Base-by-base conservation (phyloP, 2,113 vertebrate species). In the Micronycteris hirsuta region DNA sequence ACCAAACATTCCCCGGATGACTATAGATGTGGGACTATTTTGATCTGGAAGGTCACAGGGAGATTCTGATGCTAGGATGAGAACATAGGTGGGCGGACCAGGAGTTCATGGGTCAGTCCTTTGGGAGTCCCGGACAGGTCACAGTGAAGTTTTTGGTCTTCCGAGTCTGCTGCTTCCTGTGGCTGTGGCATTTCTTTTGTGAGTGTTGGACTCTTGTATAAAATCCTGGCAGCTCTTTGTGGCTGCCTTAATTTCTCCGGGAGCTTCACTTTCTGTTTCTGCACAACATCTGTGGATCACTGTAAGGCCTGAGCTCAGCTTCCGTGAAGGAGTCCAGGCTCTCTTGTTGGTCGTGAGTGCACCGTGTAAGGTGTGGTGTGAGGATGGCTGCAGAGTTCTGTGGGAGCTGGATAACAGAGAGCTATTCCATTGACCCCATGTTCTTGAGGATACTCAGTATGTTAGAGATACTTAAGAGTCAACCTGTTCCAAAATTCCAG, bases 351-450 rank as follows among this genome's bases (percentile, higher is more conserved):
- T 61, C 2, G 11, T 67, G 20, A 33, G 24, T 0, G 11, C 5
- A 12, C 43, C 24, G 1, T 10, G 13, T 11, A 13, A 3, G 20
- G 17, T 1, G 10, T 7, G 10, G 33, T 22, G 17, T 0, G 14
- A 13, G 12, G 13, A 3, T 76, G 49, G 2, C 68, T 63, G 33
- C 33, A 56, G 89, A 24, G 45, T 36, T 31, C 43, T 49, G 15
- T 2, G 8, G 5, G 26, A 28, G 36, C 31, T 73, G 54, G 4
- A 17, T 16, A 67, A 6, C 1, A 16, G 12, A 7, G 38, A 5
- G 17, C 31, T 2, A 5, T 9, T 52, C 19, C 28, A 13, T 7
- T 41, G 14, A 58, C 2, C 24, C 9, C 17, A 1, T 2, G 36
- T 17, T 71, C 56, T 77, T 54, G 61, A 86, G 33, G 56, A 20